phyloP scores from a whole-genome alignment of 2,888 invertebrate genomes.

The Conchocele bisecta region DNA sequence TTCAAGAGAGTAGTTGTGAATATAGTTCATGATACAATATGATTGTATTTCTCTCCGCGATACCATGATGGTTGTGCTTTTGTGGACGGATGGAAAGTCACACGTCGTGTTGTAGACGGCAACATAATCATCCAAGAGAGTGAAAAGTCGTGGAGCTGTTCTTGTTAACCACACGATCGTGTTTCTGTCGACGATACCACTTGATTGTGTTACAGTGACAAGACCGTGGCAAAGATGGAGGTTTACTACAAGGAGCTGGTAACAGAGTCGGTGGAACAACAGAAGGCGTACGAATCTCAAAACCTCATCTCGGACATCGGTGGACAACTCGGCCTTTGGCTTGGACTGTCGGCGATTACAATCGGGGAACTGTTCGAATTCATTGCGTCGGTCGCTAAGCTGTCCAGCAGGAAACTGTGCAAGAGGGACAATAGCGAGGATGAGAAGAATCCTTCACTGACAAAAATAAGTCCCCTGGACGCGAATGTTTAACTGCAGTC shows the following conservation, averaged over 20 bases:
- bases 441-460: neutral
- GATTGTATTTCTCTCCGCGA: no score
- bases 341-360: constrained; percentile 82
- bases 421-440: neutral
- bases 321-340: constrained; percentile 82
- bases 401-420: constrained; percentile 2
- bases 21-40: no score
- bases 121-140: no score
- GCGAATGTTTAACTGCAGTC: no score
- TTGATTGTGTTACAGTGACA: constrained; percentile 62
- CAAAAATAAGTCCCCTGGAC: constrained; percentile 8
- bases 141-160: no score
- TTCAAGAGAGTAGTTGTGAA: no score
- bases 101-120: no score
- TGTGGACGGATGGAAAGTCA: no score
- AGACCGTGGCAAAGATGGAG: constrained; percentile 80
- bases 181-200: no score
- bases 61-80: no score
- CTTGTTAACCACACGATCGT: no score
- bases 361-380: constrained; percentile 79
- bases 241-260: constrained; percentile 81
- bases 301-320: constrained; percentile 82
- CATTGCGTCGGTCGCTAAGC: constrained; percentile 60
- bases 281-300: constrained; percentile 76
- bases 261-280: constrained; percentile 75